Evolutionary conservation across 2,113 vertebrate genomes (phyloP), one percentile per base, ranked within the genome.

Genomic region (Varanus salvator): DNA sequence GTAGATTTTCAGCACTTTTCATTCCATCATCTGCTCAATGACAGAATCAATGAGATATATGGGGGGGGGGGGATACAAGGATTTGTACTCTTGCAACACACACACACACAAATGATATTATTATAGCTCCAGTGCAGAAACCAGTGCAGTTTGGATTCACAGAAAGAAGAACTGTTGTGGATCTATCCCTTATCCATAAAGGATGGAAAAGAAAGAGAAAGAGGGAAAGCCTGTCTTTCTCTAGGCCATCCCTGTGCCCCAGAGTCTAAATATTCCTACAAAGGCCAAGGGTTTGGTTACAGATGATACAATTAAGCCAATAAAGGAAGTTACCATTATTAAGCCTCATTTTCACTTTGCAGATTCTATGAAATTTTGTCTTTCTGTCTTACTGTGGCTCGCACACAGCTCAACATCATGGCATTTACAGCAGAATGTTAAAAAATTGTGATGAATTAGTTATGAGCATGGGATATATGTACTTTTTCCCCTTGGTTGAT

Each of bases 401-500:
- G 4, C 64, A 60, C 11, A 23, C 15, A 27, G 81, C 38, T 93
- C 23, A 91, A 52, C 85, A 44, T 84, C 85, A 74, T 81, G 74
- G 80, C n/a, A 89, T 93, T 86, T 84, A 48, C 12, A 75, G 77
- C 8, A 84, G 80, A 80, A 88, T 89, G 81, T 44, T 50, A 77
- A 85, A 89, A 92, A 64, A 92, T 92, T 90, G 23, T 92, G 86
- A 93, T 92, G 93, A 94, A 90, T 94, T 95, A 44, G 2, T 96
- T 95, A 95, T 87, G 80, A 91, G 82, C 72, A 14, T 91, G 80
- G 86, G 91, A 87, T 93, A 87, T 91, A 93, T 86, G 80, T 52
- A 78, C 81, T 93, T 8, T 74, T 93, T 84, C 84, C 81, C 66
- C 8, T 87, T 94, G 90, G 92, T 95, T 97, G 95, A 93, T 93